Conservation (phyloP, 1,140 invertebrate genomes). For the Venustaconcha ellipsiformis region DNA sequence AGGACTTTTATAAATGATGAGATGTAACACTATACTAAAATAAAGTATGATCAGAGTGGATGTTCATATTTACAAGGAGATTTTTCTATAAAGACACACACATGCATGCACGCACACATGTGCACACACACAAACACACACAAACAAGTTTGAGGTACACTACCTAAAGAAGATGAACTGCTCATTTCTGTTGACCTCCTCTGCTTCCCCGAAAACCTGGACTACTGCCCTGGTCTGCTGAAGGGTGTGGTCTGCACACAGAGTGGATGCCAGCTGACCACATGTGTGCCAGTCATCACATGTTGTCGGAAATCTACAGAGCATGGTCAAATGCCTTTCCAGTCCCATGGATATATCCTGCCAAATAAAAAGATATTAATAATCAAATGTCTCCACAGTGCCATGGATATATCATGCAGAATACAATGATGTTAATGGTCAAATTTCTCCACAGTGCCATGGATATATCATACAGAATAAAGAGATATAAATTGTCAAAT, state of each 20-base stretch:
- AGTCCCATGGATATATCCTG: background rate
- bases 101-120: no score
- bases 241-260: conserved; percentile 25
- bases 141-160: no score
- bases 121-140: no score
- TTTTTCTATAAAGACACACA: no score
- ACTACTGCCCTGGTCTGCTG: conserved; percentile 17
- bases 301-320: conserved; percentile 49
- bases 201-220: background rate
- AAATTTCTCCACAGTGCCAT: no score
- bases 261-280: conserved; percentile 35
- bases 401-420: background rate
- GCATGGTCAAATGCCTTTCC: conserved; percentile 14
- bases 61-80: no score
- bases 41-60: no score
- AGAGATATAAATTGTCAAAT: background rate
- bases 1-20: no score
- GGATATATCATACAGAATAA: background rate
- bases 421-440: background rate
- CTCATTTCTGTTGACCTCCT: background rate
- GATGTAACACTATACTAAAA: no score
- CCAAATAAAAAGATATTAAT: no score
- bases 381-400: no score
- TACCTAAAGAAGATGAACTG: conserved; percentile 3
- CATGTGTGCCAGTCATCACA: conserved; percentile 26